Evolutionary conservation across 2,888 invertebrate species (phyloP), one percentile per base, ranked within the genome.

Genomic region (Leucozona laternaria): DNA sequence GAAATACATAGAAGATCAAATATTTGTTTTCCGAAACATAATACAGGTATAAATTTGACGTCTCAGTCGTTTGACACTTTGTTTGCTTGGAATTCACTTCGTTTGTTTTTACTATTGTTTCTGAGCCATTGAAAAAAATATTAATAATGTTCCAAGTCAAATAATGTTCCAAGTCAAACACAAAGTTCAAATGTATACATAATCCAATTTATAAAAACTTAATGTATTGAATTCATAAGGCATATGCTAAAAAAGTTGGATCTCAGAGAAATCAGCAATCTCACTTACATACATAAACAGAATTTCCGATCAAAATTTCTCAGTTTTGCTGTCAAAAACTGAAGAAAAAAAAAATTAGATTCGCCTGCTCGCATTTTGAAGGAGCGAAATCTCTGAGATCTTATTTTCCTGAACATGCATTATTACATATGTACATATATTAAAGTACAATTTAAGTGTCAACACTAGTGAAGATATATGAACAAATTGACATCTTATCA

Each of bases 401-500:
- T n/a, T n/a, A n/a, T n/a, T n/a, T n/a, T n/a, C n/a, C n/a, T n/a
- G n/a, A n/a, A n/a, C n/a, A n/a, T n/a, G n/a, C 31, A 28, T 28
- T 5, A 31, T 0, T 31, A 31, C 31, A 6, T 31, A 28, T 31
- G 5, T 7, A 8, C 43, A 40, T 22, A 40, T 20, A 62, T 43
- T 8, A 3, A 60, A 11, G n/a, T 25, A 4, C 10, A 40, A 62
- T 40, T 40, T 15, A 15, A 43, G 25, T 62, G 60, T 40, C 60
- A 62, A 10, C 68, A 11, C 11, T 34, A 50, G 37, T 79, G 37
- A 60, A 75, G 40, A 40, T 5, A 40, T 5, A 5, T 15, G 15
- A 40, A 57, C n/a, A 70, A 45, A 48, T 53, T 34, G 40, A 66
- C 68, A 48, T 43, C 66, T 53, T 58, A 64, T 73, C 82, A 72